Percentiles rank a stretch among this genome's conserved stretches.
phyloP scores from a whole-genome alignment of 1,140 invertebrate genomes.

The Neelides sp. region DNA sequence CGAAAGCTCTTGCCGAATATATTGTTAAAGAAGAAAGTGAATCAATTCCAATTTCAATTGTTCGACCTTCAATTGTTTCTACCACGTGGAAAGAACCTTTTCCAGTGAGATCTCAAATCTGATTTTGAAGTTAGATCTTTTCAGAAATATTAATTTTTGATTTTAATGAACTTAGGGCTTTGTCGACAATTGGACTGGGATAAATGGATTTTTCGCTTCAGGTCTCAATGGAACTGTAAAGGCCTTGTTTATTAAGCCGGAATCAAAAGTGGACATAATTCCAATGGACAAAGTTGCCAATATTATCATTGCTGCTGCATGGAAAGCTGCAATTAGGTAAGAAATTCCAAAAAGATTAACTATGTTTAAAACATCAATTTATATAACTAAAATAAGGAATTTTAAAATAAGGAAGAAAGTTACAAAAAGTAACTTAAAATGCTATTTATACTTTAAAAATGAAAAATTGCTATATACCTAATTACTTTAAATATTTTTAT shows the following conservation, averaged over 20 bases:
- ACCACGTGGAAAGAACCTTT: slow-evolving; percentile 54
- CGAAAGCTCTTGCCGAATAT: slow-evolving; percentile 67
- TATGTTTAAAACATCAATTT: slow-evolving; percentile 33
- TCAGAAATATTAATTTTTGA: too few species aligned
- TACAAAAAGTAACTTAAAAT: too few species aligned
- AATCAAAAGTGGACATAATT: slow-evolving; percentile 58
- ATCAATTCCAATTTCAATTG: slow-evolving; percentile 64
- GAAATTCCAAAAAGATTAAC: background rate
- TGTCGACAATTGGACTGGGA: slow-evolving; percentile 92
- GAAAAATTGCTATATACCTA: too few species aligned
- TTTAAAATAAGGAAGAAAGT: slow-evolving; percentile 56
- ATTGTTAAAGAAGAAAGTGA: slow-evolving; percentile 56
- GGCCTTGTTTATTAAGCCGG: slow-evolving; percentile 50
- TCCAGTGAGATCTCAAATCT: too few species aligned
- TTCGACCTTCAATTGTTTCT: slow-evolving; percentile 81
- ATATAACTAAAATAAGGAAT: too few species aligned
- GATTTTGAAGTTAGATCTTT: too few species aligned
- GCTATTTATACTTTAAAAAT: too few species aligned
- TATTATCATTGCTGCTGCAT: slow-evolving; percentile 53
- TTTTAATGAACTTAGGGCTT: too few species aligned
- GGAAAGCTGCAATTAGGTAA: slow-evolving; percentile 36
- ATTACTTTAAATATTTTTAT: background rate
- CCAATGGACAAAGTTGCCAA: slow-evolving; percentile 80
- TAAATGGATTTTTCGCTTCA: slow-evolving; percentile 59
- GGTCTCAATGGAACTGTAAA: slow-evolving; percentile 70